A percentile compares a stretch with the other conserved stretches of the same genome.
phyloP scores from a whole-genome alignment of 2,113 vertebrate species.

The Esox niger region DNA sequence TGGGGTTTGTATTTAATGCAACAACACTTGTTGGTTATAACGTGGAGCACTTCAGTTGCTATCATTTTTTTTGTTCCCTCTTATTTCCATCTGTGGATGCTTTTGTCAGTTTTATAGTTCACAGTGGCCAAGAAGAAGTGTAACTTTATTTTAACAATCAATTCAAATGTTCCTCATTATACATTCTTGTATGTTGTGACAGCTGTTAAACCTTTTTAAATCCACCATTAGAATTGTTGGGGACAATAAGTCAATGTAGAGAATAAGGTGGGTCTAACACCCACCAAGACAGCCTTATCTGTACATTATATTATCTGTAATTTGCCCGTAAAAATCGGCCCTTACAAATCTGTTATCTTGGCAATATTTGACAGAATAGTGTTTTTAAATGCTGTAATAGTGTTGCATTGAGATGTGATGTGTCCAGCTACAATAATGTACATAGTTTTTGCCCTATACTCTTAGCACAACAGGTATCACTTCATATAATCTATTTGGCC shows the following conservation, averaged over 20 bases:
- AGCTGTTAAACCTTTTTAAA: constrained; percentile 3
- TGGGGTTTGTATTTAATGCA: constrained; percentile 73
- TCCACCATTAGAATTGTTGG: constrained; percentile 10
- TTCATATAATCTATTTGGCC: constrained; percentile 17
- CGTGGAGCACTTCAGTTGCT: constrained; percentile 81
- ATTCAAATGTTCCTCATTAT: not conserved
- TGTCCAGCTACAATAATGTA: not conserved
- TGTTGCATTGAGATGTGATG: not conserved
- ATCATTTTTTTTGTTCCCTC: constrained; percentile 34
- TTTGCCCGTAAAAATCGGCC: not conserved
- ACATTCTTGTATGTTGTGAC: constrained; percentile 14
- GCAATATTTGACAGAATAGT: not conserved
- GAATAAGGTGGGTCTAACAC: not conserved
- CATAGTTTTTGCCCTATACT: not conserved
- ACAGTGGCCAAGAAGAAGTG: constrained; percentile 37
- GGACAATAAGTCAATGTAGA: constrained; percentile 13
- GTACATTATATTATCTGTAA: not conserved
- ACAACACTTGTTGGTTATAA: constrained; percentile 74
- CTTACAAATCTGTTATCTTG: not conserved
- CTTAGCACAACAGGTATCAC: not conserved
- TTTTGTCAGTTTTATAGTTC: constrained; percentile 36
- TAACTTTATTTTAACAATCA: no score
- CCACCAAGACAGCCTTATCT: not conserved
- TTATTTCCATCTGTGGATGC: constrained; percentile 63
- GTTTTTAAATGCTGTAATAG: not conserved